Evolutionary conservation across 2,888 invertebrate genomes (phyloP), one percentile per base, ranked within the genome.

Genomic region (Lasioglossum zephyrum): DNA sequence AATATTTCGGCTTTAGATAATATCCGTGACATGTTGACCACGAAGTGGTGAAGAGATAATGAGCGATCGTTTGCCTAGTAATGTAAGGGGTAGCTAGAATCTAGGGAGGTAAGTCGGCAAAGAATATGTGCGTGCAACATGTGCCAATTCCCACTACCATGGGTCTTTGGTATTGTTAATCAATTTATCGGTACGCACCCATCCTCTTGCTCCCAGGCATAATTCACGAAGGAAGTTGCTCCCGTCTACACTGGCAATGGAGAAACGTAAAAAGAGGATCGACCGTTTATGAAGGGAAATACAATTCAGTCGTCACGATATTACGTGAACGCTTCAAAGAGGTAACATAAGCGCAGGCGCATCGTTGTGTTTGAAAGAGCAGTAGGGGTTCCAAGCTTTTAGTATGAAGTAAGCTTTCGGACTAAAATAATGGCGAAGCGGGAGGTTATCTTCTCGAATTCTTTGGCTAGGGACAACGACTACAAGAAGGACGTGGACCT

Each of bases 401-500:
- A 85, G 79, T 82, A 18, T 39, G 1, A 22, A 13, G 0, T 4
- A 6, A 16, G 4, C 81, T 26, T 39, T 57, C 70, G 49, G 73
- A 0, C 49, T 5, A 9, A 6, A 31, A 85, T n/a, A 44, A 82
- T 85, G 85, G 22, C 70, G n/a, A 79, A 57, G 22, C 16, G 8
- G 13, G 2, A 0, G n/a, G 11, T 18, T 0, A 1, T 13, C 22
- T 0, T 0, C 2, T 0, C 16, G 53, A 49, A 63, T 0, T 4
- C 2, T 0, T 0, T 36, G 8, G 1, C 26, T 3, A 47, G 5
- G 2, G 39, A 39, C 0, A 4, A 49, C 13, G 74, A 83, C 4
- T 77, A 49, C 9, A 22, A 47, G 3, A n/a, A 13, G 2, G 13
- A 80, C 5, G 4, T 78, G 69, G 82, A 81, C 0, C 91, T 92